phyloP scores from a whole-genome alignment of 2,888 invertebrate genomes.

The Cosmia trapezina region DNA sequence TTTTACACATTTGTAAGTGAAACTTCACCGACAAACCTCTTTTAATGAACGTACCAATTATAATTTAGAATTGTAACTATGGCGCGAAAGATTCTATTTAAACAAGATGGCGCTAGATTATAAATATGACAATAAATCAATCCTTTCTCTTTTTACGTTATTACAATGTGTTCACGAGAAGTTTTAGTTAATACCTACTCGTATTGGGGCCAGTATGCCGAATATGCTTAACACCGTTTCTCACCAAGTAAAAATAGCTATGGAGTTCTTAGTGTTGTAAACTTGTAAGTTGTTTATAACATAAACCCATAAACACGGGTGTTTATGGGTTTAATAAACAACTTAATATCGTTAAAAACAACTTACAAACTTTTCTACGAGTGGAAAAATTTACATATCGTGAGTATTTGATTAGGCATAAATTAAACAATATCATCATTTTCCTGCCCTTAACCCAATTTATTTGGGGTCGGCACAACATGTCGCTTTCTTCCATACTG shows the following conservation, averaged over 20 bases:
- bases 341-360: too few relatives aligned
- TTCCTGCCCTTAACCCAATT: too few relatives aligned
- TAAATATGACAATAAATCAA: constrained; percentile 61
- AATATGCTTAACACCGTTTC: constrained; percentile 62
- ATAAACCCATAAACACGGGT: constrained; percentile 23
- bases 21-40: constrained; percentile 9
- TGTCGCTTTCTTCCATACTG: too few relatives aligned
- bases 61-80: constrained; percentile 37
- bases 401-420: background rate
- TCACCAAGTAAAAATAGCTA: constrained; percentile 52
- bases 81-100: constrained; percentile 33
- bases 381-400: background rate
- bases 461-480: too few relatives aligned
- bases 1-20: background rate
- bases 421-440: background rate
- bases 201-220: constrained; percentile 59
- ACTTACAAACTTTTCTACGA: background rate
- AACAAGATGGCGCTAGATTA: constrained; percentile 53
- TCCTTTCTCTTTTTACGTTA: constrained; percentile 66
- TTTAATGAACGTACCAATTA: constrained; percentile 20
- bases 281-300: constrained; percentile 19
- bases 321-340: too few relatives aligned
- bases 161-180: constrained; percentile 55
- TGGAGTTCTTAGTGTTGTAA: constrained; percentile 18
- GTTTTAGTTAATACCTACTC: constrained; percentile 52